phyloP scores from a whole-genome alignment of 2,113 vertebrate species.

The Drymodes brunneopygia region DNA sequence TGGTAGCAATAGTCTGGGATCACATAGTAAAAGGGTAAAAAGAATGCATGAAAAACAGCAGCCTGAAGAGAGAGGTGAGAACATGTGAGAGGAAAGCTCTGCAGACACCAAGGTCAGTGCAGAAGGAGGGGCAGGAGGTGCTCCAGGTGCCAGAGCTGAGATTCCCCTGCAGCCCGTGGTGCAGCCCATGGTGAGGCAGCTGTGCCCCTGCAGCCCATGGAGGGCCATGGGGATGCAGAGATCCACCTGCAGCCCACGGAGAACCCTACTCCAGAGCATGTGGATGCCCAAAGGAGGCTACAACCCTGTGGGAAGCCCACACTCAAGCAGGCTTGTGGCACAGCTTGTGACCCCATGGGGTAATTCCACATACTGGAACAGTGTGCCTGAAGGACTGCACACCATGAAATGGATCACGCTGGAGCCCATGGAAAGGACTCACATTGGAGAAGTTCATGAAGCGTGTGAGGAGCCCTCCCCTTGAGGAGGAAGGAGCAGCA shows the following conservation, averaged over 20 bases:
- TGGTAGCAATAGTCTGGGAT: background rate
- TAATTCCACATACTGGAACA: background rate
- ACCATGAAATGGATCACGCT: fast-evolving
- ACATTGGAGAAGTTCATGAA: background rate
- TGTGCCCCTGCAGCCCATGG: background rate
- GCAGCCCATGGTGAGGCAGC: background rate
- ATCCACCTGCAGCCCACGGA: fast-evolving
- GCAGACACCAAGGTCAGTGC: background rate
- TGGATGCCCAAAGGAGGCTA: background rate
- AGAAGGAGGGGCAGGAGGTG: background rate
- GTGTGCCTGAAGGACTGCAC: background rate
- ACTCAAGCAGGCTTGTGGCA: background rate
- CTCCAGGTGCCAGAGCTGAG: background rate
- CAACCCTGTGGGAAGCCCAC: background rate
- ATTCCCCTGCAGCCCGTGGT: background rate
- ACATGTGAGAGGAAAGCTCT: background rate
- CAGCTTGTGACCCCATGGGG: background rate
- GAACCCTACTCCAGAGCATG: background rate
- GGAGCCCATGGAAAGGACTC: background rate
- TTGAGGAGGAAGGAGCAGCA: background rate
- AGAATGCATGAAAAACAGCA: background rate
- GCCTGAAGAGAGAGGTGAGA: background rate
- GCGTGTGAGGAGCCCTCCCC: background rate
- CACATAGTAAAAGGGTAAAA: background rate
- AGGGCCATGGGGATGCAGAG: fast-evolving